Evolutionary conservation across 2,888 invertebrate species (phyloP).

Genomic region (Diplazon laetatorius): DNA sequence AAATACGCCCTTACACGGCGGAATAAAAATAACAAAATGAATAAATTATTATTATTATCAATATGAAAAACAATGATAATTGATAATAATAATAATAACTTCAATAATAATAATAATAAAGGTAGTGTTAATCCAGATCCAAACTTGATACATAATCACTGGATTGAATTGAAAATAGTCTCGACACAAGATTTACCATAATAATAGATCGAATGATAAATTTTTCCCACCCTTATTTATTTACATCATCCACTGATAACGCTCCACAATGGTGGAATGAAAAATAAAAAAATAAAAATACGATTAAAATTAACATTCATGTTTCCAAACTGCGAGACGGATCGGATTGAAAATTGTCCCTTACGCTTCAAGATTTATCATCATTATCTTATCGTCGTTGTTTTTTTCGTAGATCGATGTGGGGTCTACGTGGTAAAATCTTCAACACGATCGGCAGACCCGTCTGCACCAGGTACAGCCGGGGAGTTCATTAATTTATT

Average conservation of each 20-base stretch:
- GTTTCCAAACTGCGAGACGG: no score
- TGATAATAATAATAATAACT: no score
- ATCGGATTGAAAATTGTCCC: conserved; percentile 28
- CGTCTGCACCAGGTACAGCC: conserved; percentile 64
- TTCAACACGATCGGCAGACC: conserved; percentile 46
- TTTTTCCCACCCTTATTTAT: no score
- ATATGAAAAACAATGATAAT: no score
- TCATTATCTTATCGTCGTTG: conserved; percentile 28
- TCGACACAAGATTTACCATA: conserved; percentile 37
- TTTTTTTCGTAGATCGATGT: conserved; percentile 10
- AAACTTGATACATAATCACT: conserved; percentile 14
- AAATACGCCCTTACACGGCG: neutral
- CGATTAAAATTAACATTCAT: no score
- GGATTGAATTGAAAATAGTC: conserved; percentile 34
- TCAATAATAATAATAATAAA: neutral
- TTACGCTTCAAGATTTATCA: conserved; percentile 43
- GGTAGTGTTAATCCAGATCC: neutral
- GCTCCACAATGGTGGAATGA: no score
- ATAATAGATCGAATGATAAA: no score
- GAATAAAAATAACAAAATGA: neutral
- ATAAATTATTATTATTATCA: no score
- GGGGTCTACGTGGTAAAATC: conserved; percentile 37
- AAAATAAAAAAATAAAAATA: no score
- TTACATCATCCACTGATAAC: no score
- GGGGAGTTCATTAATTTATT: conserved; percentile 81